Percentiles rank a stretch among this genome's conserved stretches.
Evolutionary conservation across 2,888 invertebrate genomes (phyloP).

Genomic region (Phragmatobia fuliginosa): DNA sequence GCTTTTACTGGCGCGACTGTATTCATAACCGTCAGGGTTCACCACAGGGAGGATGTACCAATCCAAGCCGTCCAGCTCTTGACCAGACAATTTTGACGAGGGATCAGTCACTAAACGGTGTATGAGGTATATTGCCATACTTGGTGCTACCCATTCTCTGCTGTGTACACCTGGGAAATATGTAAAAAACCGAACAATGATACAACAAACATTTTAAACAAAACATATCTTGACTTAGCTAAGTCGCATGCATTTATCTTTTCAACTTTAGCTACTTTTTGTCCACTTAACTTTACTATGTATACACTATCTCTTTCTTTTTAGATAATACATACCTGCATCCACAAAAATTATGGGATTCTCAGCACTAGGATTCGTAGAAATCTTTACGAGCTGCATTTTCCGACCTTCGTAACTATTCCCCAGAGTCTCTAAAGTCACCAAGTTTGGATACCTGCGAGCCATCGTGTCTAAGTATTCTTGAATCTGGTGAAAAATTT

Average conservation of each 20-base stretch:
- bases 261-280: not conserved
- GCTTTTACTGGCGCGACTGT: constrained; percentile 70
- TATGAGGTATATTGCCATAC: constrained; percentile 87
- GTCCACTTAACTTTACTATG: not conserved
- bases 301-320: not conserved
- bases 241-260: not conserved
- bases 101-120: constrained; percentile 79
- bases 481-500: constrained; percentile 61
- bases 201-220: not conserved
- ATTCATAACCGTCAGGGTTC: constrained; percentile 92
- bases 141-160: constrained; percentile 89
- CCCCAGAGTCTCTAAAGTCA: constrained; percentile 83
- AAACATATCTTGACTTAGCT: not conserved
- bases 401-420: constrained; percentile 84
- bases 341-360: constrained; percentile 88
- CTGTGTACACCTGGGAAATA: constrained; percentile 84
- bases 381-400: constrained; percentile 86
- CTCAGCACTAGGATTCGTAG: constrained; percentile 73
- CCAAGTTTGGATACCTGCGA: constrained; percentile 71
- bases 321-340: constrained; percentile 69
- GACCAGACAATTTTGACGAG: constrained; percentile 61
- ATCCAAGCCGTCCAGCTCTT: constrained; percentile 86
- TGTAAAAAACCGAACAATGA: not conserved
- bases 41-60: constrained; percentile 89
- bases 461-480: constrained; percentile 62